Conservation (phyloP, 2,113 vertebrate genomes). For the Glaucomys volans region DNA sequence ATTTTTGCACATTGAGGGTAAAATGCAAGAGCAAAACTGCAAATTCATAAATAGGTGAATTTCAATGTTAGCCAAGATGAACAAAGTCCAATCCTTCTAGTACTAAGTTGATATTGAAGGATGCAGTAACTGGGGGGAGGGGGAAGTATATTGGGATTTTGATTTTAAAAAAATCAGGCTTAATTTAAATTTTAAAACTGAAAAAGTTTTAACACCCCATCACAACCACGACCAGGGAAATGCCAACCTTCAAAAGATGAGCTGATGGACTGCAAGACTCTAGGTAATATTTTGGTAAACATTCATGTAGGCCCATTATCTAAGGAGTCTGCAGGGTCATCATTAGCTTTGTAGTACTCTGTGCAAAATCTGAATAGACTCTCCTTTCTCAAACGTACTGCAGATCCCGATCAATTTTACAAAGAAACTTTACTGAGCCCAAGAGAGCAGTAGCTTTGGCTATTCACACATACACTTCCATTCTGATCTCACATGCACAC, state of each 20-base stretch:
- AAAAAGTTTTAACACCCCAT: neutral
- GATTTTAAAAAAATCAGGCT: neutral
- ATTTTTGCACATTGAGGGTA: neutral
- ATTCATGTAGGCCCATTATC: neutral
- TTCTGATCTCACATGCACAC: neutral
- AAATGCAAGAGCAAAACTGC: neutral
- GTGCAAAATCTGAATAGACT: neutral
- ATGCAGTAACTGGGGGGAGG: neutral
- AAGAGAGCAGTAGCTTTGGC: neutral
- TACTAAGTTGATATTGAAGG: neutral
- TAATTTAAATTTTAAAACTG: neutral
- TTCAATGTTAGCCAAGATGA: constrained; percentile 7
- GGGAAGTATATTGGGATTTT: neutral
- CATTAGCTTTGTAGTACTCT: neutral
- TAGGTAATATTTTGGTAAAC: neutral
- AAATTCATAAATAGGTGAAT: neutral
- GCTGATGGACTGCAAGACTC: neutral
- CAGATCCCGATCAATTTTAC: neutral
- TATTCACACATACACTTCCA: neutral
- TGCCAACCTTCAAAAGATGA: neutral
- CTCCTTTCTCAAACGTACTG: neutral
- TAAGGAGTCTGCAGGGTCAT: neutral
- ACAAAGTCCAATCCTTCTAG: neutral
- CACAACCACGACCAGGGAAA: neutral
- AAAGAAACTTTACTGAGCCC: neutral